These are phyloP conservation scores for Picus viridis DNA, from an alignment of 2,797 vertebrate species.

Conservation along the genomic window DNA sequence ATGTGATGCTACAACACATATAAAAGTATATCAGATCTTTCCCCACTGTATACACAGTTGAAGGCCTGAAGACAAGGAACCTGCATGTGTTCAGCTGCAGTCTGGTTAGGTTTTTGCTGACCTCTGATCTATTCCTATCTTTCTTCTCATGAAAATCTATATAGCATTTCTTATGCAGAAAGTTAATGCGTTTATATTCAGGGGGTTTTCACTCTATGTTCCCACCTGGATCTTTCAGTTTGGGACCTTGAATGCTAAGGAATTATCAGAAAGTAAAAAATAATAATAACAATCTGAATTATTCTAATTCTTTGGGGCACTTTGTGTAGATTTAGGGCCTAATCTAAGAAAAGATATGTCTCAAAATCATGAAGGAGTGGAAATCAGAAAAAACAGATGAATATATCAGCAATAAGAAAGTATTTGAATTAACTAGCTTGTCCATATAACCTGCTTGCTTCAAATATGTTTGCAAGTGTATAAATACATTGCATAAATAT, in stretches of 20 bases:
- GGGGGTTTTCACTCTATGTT: not conserved
- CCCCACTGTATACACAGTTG: not conserved
- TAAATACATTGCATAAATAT: not conserved
- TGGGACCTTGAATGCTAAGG: not conserved
- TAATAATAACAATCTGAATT: accelerated
- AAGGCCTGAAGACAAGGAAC: not conserved
- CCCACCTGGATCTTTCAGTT: not conserved
- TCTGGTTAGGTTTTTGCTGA: not conserved
- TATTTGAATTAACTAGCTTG: not conserved
- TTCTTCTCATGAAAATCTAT: not conserved
- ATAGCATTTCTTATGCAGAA: not conserved
- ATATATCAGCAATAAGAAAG: not conserved
- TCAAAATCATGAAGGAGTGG: not conserved
- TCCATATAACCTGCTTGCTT: not conserved
- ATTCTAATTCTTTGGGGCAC: not conserved
- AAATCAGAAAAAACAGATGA: not conserved
- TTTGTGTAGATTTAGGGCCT: not conserved
- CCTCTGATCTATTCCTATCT: not conserved
- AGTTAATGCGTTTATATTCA: not conserved
- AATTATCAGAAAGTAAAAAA: not conserved
- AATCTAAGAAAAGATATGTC: not conserved
- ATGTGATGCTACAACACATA: not conserved
- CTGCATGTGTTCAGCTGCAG: not conserved
- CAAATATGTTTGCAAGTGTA: not conserved
- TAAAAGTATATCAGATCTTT: not conserved